Evolutionary conservation across 2,888 invertebrate genomes (phyloP), one percentile per base, ranked within the genome.

Genomic region (Lithosia quadra): DNA sequence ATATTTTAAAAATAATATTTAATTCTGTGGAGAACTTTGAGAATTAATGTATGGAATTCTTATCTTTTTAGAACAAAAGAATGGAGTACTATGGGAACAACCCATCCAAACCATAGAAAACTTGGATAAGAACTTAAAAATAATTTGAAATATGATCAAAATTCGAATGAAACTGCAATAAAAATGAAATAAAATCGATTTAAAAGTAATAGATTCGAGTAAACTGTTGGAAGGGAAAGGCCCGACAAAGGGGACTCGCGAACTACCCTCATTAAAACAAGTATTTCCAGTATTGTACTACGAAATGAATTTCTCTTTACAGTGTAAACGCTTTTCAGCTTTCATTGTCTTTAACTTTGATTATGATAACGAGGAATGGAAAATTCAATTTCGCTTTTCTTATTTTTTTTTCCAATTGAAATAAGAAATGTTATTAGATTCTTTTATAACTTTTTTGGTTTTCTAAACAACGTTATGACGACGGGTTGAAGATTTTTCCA

Each of bases 241-340:
- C 59, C 72, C 65, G 59, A 73, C 76, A 78, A 78, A 76, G 74
- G 74, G 74, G 65, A 57, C 28, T 65, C 39, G 65, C 21, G 63
- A 81, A 81, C 76, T 79, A 80, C 80, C 79, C 74, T 81, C 80
- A 79, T 81, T 81, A 81, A 81, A 79, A 74, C 81, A 81, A 83
- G 83, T 77, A 83, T 82, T 82, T 74, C 63, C 77, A 78, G 78
- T 81, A 81, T 80, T 84, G 82, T 82, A 82, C 78, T 73, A 73
- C 75, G 81, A 80, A 85, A 84, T 85, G 84, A 85, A 85, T 85
- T 84, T 78, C 81, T 77, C 79, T 78, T 75, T 67, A 69, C 81
- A 79, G 69, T 77, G 78, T 81, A 79, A 81, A 81, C 74, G 80
- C 72, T 76, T 80, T 82, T 80, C 78, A 82, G 72, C 75, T 76